phyloP scores from a whole-genome alignment of 2,113 vertebrate species.

The Lampris megalopsis region DNA sequence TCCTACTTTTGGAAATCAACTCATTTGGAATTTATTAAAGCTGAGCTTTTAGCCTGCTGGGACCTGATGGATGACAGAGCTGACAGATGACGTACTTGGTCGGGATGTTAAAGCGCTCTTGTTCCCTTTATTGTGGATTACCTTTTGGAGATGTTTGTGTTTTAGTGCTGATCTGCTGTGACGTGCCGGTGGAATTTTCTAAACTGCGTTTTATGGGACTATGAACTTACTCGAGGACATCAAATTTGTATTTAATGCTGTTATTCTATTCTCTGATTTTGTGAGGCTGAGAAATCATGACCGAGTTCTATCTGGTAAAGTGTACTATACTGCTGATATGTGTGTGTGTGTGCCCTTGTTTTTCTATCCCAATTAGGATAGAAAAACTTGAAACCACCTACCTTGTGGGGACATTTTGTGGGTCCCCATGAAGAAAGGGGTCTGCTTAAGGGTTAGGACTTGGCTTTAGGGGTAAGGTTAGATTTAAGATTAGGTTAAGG shows the following conservation, averaged over 20 bases:
- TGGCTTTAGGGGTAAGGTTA: too few relatives aligned
- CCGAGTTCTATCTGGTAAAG: constrained; percentile 75
- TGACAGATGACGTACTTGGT: constrained; percentile 14
- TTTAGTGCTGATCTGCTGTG: background rate
- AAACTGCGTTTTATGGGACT: background rate
- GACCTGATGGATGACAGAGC: constrained; percentile 28
- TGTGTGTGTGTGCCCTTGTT: background rate
- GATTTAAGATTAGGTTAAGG: too few relatives aligned
- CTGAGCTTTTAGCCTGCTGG: constrained; percentile 40
- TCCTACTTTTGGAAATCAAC: constrained; percentile 56
- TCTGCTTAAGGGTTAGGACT: too few relatives aligned
- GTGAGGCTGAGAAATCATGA: constrained; percentile 63
- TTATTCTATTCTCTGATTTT: background rate
- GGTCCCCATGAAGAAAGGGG: too few relatives aligned
- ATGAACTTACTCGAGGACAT: constrained; percentile 39
- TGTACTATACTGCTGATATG: constrained; percentile 1
- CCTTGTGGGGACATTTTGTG: too few relatives aligned
- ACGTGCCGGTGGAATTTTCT: constrained; percentile 5
- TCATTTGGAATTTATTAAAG: constrained; percentile 63
- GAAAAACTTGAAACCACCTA: too few relatives aligned
- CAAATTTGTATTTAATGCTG: constrained; percentile 23
- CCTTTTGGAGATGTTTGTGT: constrained; percentile 29
- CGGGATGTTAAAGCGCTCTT: constrained; percentile 13
- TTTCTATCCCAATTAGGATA: too few relatives aligned
- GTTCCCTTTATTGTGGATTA: constrained; percentile 45